Percentiles rank a stretch among this genome's conserved stretches.
Conservation (phyloP, 2,113 vertebrate genomes). For the Geococcyx californianus region DNA sequence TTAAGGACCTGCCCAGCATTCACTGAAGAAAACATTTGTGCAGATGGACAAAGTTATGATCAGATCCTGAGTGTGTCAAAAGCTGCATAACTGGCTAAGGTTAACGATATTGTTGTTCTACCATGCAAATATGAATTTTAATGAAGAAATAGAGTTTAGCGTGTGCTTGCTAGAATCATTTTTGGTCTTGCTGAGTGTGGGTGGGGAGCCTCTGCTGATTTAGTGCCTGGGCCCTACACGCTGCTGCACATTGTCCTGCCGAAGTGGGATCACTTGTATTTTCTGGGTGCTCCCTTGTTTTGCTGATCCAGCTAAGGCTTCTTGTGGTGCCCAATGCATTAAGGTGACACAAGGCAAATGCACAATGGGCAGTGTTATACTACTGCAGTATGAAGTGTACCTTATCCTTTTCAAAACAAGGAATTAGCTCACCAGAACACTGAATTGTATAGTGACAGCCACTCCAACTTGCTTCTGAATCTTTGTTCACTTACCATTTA, state of each 20-base stretch:
- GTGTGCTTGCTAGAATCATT: background rate
- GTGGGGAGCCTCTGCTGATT: background rate
- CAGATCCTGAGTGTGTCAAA: background rate
- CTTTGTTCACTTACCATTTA: background rate
- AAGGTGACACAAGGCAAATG: background rate
- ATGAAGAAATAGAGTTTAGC: background rate
- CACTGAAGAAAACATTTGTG: background rate
- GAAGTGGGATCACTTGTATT: background rate
- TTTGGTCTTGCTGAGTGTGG: rapidly evolving
- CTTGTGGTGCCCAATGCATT: background rate
- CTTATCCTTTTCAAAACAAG: background rate
- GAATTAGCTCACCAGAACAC: background rate
- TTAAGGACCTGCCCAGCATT: background rate
- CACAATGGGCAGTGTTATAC: background rate
- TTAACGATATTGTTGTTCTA: background rate
- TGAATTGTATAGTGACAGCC: background rate
- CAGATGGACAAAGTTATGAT: background rate
- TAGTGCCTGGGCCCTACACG: background rate
- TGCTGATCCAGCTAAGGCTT: background rate
- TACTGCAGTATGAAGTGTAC: background rate
- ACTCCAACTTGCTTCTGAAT: background rate
- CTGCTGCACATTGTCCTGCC: rapidly evolving
- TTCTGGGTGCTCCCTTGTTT: background rate
- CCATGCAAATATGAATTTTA: background rate
- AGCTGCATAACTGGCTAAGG: background rate